Evolutionary conservation across 92 coral and sea anemone genomes (phyloP).

Genomic region (Paramuricea clavata): DNA sequence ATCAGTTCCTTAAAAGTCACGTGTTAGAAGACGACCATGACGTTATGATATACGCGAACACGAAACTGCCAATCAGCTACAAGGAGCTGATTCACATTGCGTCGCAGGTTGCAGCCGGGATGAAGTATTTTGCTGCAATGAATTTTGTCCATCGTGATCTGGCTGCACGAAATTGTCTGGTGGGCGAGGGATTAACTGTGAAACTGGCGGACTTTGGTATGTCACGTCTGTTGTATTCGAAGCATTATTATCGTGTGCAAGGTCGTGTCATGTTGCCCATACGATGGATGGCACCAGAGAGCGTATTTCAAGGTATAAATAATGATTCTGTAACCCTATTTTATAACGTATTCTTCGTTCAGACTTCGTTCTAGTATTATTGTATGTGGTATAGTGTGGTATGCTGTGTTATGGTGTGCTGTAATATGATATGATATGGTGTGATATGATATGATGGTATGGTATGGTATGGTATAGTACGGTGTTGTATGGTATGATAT

Average conservation of each 20-base stretch:
- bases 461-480: too few relatives aligned
- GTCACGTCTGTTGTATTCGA: slow-evolving; percentile 93
- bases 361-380: too few relatives aligned
- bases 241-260: slow-evolving; percentile 94
- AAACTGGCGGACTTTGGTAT: slow-evolving; percentile 99
- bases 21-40: slow-evolving; percentile 36
- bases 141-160: slow-evolving; percentile 95
- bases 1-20: slow-evolving; percentile 82
- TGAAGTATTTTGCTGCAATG: slow-evolving; percentile 96
- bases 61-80: slow-evolving; percentile 66
- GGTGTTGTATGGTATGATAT: too few relatives aligned
- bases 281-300: slow-evolving; percentile 99
- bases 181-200: slow-evolving; percentile 93
- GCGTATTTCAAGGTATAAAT: slow-evolving; percentile 91
- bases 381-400: neutral
- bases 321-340: neutral
- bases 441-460: too few relatives aligned
- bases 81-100: slow-evolving; percentile 92
- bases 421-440: slow-evolving; percentile 31
- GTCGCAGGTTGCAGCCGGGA: slow-evolving; percentile 89
- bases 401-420: neutral
- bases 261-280: slow-evolving; percentile 96
- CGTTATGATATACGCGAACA: slow-evolving; percentile 56
- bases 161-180: slow-evolving; percentile 95
- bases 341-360: too few relatives aligned